Percentiles rank a stretch among this genome's conserved stretches.
Evolutionary conservation across 2,113 vertebrate species (phyloP).

Genomic region (Geococcyx californianus): DNA sequence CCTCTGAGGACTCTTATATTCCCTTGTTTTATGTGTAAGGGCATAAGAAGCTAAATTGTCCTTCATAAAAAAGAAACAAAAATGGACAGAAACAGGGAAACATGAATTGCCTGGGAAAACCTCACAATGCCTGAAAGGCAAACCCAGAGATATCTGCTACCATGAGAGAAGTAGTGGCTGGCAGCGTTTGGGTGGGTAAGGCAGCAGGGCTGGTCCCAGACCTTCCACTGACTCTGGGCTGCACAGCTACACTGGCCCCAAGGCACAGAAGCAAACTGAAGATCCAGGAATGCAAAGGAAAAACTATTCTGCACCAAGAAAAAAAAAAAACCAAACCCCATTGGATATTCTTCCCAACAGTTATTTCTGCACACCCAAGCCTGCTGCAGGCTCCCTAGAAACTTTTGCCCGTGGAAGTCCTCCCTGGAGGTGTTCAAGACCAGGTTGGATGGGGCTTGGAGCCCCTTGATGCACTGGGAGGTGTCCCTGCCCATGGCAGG

Average conservation of each 20-base stretch:
- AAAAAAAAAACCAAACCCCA: neutral
- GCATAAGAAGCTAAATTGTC: neutral
- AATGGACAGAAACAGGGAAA: neutral
- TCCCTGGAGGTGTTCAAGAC: no score
- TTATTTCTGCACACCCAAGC: neutral
- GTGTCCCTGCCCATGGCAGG: no score
- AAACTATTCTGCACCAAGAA: neutral
- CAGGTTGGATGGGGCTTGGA: no score
- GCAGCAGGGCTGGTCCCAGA: neutral
- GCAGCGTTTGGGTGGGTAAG: fast-evolving
- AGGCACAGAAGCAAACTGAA: neutral
- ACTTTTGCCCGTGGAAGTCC: neutral
- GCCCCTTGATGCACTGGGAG: no score
- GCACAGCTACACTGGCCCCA: neutral
- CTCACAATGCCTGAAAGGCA: neutral
- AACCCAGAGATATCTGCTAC: neutral
- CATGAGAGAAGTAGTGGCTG: neutral
- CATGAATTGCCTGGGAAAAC: neutral
- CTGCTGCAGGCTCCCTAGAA: neutral
- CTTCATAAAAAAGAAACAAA: neutral
- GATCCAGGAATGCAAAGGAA: neutral
- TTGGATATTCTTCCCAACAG: neutral
- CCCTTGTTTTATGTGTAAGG: neutral
- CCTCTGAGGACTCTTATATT: neutral
- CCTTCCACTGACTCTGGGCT: neutral